These are phyloP conservation scores for Agelas oroides DNA, from an alignment of 37 sponge, comb jelly and placozoan species.

Conservation along the genomic window DNA sequence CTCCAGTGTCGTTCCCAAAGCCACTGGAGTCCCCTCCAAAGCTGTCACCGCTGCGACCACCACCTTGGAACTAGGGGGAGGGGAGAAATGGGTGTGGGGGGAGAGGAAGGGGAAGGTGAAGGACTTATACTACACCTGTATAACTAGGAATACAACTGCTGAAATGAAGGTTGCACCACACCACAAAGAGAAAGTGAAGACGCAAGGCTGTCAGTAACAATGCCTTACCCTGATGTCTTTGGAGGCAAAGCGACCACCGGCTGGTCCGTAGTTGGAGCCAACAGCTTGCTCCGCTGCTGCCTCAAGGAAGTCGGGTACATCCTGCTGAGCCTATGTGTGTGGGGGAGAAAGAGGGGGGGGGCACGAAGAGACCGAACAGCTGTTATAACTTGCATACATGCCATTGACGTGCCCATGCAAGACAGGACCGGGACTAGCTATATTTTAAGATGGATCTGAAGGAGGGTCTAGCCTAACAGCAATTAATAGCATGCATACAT, in stretches of 20 bases:
- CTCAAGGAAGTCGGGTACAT: constrained; percentile 92
- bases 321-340: constrained; percentile 78
- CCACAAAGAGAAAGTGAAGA: background rate
- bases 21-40: constrained; percentile 29
- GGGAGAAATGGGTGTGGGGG: background rate
- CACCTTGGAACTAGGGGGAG: constrained; percentile 12
- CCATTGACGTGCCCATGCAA: background rate
- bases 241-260: constrained; percentile 88
- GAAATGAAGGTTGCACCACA: too few relatives aligned
- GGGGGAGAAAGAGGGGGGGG: too few relatives aligned
- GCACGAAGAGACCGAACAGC: background rate
- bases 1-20: constrained; percentile 24
- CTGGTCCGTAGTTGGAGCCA: constrained; percentile 85
- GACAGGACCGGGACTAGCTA: too few relatives aligned
- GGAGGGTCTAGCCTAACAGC: too few relatives aligned
- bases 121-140: background rate
- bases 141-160: too few relatives aligned
- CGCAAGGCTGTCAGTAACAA: background rate
- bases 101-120: background rate
- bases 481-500: too few relatives aligned
- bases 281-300: constrained; percentile 76
- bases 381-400: background rate
- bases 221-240: constrained; percentile 78
- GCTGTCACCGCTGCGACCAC: constrained; percentile 46
- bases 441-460: too few relatives aligned